Evolutionary conservation across 2,113 vertebrate species (phyloP), one percentile per base, ranked within the genome.

Genomic region (Stegastes partitus): DNA sequence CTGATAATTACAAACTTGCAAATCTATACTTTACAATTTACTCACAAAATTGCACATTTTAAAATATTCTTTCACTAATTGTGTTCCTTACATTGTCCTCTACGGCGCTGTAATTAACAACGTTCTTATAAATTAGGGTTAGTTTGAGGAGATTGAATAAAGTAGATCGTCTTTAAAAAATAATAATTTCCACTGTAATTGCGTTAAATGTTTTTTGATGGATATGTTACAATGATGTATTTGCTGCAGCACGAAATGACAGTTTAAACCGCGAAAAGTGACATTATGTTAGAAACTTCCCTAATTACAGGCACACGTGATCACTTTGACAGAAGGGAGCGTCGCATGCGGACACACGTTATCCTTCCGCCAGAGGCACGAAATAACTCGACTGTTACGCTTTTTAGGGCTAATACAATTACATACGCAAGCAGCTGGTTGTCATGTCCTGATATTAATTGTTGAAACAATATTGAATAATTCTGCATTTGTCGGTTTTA

Each of bases 221-320:
- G 11, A 15, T 16, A 26, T 0, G 14, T 53, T 18, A 1, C 2
- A 11, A 0, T 3, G 6, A 53, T 31, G 8, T 16, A 19, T 59
- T 26, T 70, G 11, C 11, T 28, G 47, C 19, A 28, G 16, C 2
- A 23, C 31, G 37, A 81, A 77, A 75, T 93, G 83, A 92, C 87
- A 84, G 80, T 75, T 87, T 66, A 87, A 88, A 87, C 74, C 78
- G 74, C 81, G 67, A 82, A 92, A 90, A 91, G 90, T 93, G 91
- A 93, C 85, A 89, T 86, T 90, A 88, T 85, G 87, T 91, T 89
- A 91, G 84, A 95, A 95, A 95, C 94, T 95, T 96, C 94, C 94
- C 93, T 95, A 94, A 95, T 94, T 94, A 94, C 89, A 87, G 53
- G 22, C 90, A 92, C 96, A 96, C 95, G 95, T 96, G 96, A 96